A percentile compares a stretch with the other conserved stretches of the same genome.
Conservation (phyloP, 2,797 vertebrate species). For the Squalus acanthias region DNA sequence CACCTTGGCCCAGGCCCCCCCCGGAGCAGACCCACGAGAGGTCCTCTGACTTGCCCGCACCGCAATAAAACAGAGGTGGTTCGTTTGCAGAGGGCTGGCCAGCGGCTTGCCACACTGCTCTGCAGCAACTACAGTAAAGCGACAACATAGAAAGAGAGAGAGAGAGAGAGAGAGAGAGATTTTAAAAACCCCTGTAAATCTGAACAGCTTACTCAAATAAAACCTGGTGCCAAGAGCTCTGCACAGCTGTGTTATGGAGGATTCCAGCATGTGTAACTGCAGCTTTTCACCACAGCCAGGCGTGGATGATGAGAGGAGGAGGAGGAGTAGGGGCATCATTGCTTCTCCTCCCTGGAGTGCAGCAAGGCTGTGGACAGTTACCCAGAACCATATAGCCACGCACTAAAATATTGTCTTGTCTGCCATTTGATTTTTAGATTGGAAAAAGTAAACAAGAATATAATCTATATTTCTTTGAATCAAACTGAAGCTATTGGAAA, state of each 20-base stretch:
- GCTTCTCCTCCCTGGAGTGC: not conserved
- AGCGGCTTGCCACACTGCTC: not conserved
- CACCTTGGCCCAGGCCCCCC: not conserved
- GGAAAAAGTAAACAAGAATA: not conserved
- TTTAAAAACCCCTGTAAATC: not conserved
- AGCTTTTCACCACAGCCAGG: not conserved
- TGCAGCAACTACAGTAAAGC: too few relatives aligned
- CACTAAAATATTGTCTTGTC: not conserved
- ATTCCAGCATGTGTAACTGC: not conserved
- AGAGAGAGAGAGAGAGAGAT: too few relatives aligned
- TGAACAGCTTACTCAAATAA: constrained; percentile 5
- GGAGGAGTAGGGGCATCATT: not conserved
- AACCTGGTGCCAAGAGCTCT: not conserved
- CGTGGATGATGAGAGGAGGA: not conserved
- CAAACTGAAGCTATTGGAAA: not conserved
- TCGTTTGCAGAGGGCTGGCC: not conserved
- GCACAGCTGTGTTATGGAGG: not conserved
- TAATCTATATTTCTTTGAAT: not conserved
- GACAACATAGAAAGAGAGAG: not conserved
- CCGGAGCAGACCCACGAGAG: not conserved
- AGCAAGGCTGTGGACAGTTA: not conserved
- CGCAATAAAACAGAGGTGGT: not conserved
- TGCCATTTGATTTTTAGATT: not conserved
- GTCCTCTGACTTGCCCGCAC: not conserved
- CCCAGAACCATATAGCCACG: not conserved